These are phyloP conservation scores for Hyperoplus lanceolatus DNA, from an alignment of 2,797 vertebrate genomes.

Conservation along the genomic window DNA sequence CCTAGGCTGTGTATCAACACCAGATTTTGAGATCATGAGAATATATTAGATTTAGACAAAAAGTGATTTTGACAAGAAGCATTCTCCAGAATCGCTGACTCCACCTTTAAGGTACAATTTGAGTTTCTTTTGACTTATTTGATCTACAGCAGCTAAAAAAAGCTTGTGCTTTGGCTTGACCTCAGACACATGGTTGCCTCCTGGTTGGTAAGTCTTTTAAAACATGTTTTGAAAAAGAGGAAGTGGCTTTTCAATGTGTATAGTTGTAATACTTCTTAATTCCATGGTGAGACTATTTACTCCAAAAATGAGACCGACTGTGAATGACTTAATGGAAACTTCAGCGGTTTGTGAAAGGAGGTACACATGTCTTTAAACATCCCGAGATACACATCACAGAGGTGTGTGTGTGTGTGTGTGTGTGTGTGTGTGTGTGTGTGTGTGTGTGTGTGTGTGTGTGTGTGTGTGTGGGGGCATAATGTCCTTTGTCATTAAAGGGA, in stretches of 20 bases:
- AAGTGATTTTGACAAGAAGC: no score
- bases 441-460: conserved; percentile 25
- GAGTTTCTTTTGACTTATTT: background rate
- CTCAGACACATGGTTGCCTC: background rate
- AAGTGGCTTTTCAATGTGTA: background rate
- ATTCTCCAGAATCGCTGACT: no score
- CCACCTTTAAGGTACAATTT: background rate
- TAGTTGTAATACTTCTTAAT: background rate
- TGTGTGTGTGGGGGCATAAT: no score
- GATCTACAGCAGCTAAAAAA: background rate
- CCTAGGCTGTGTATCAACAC: no score
- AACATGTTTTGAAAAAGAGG: background rate
- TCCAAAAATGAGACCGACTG: conserved; percentile 29
- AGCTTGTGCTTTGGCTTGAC: background rate
- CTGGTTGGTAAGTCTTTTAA: background rate
- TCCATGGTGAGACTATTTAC: background rate
- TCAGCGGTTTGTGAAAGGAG: conserved; percentile 30
- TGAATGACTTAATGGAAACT: conserved; percentile 61
- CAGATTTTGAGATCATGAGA: no score
- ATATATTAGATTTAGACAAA: no score
- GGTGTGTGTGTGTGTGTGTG: conserved; percentile 46
- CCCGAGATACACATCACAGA: conserved; percentile 24
- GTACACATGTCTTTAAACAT: conserved; percentile 15
- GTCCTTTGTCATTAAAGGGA: conserved; percentile 53
- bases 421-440: conserved; percentile 38